These are phyloP conservation scores for Neocrepidodera transversa DNA, from an alignment of 2,888 invertebrate species.

Conservation along the genomic window DNA sequence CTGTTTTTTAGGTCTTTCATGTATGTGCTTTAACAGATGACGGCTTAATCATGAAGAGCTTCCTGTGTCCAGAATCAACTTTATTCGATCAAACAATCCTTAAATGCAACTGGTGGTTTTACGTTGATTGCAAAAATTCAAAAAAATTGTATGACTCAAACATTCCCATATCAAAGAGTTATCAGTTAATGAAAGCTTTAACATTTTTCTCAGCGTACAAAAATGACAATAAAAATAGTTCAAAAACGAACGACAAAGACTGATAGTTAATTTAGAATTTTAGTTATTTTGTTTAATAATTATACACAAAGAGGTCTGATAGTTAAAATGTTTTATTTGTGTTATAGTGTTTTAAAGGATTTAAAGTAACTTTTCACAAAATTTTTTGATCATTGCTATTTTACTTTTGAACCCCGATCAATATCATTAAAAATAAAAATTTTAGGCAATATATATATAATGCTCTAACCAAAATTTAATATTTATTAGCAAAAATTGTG, in stretches of 20 bases:
- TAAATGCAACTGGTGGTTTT: conserved; percentile 95
- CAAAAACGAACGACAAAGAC: conserved; percentile 40
- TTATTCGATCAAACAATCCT: conserved; percentile 90
- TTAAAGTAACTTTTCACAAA: no score
- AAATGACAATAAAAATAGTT: conserved; percentile 62
- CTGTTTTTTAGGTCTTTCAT: conserved; percentile 83
- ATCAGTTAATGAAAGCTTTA: conserved; percentile 88
- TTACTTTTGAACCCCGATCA: not conserved
- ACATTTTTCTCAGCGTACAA: conserved; percentile 88
- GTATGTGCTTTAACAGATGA: conserved; percentile 90
- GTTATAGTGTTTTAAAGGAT: no score
- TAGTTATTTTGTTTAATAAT: not conserved
- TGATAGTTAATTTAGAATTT: conserved; percentile 19
- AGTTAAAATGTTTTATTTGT: not conserved
- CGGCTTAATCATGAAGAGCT: conserved; percentile 89
- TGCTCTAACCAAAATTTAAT: not conserved
- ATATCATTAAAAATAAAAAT: not conserved
- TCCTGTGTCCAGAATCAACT: conserved; percentile 89
- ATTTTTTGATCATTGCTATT: not conserved
- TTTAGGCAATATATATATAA: not conserved
- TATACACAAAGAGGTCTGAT: not conserved
- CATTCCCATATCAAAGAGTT: conserved; percentile 89
- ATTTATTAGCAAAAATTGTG: no score
- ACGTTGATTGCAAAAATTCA: conserved; percentile 87
- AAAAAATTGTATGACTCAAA: conserved; percentile 85